A percentile compares a stretch with the other conserved stretches of the same genome.
phyloP scores from a whole-genome alignment of 2,888 invertebrate species.

The Luperina nickerlii region DNA sequence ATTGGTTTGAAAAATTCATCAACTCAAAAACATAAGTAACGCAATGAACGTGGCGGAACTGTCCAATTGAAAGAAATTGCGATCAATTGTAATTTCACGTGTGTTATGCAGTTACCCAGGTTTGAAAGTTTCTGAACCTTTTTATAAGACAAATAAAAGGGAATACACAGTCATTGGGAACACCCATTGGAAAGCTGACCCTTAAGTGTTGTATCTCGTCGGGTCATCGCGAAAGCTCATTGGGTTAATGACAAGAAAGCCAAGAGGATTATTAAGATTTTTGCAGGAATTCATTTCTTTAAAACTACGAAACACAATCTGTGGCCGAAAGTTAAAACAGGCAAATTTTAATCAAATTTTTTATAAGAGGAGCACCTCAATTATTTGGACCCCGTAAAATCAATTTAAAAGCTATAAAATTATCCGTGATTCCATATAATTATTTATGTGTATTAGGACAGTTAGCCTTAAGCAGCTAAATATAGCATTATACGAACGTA shows the following conservation, averaged over 20 bases:
- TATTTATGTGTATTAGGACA: constrained; percentile 23
- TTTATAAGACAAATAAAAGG: constrained; percentile 10
- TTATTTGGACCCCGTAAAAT: constrained; percentile 22
- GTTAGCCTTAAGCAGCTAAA: constrained; percentile 29
- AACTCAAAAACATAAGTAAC: not conserved
- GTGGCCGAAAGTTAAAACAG: constrained; percentile 5
- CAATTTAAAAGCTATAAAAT: constrained; percentile 54
- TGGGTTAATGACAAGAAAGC: constrained; percentile 15
- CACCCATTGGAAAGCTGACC: constrained; percentile 25
- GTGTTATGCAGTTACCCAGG: not conserved
- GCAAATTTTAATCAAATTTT: constrained; percentile 16
- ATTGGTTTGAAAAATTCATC: not conserved
- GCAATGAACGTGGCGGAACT: not conserved
- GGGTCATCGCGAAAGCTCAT: constrained; percentile 37
- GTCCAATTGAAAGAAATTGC: not conserved
- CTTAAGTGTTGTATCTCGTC: constrained; percentile 10
- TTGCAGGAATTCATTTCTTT: not conserved
- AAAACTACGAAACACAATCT: constrained; percentile 13
- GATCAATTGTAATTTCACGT: not conserved
- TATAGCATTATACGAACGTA: constrained; percentile 20
- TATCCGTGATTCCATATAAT: constrained; percentile 39
- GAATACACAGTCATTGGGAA: constrained; percentile 9
- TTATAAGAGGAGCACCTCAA: not conserved
- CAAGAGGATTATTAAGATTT: constrained; percentile 23
- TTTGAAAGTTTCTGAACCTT: not conserved